These are phyloP conservation scores for Labrus mixtus DNA, from an alignment of 2,113 vertebrate species.

Conservation along the genomic window DNA sequence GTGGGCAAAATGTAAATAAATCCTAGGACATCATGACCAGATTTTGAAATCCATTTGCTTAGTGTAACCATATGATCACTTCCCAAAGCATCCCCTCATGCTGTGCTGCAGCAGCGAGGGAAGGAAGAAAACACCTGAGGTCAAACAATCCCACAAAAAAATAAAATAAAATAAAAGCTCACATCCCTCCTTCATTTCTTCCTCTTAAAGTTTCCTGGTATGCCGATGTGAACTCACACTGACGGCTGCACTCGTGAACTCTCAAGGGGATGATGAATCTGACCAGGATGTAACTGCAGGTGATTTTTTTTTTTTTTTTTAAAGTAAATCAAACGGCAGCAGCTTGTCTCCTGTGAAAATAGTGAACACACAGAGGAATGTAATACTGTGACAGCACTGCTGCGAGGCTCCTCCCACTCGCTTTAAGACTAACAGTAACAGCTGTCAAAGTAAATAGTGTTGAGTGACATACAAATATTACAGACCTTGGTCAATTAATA, in stretches of 20 bases:
- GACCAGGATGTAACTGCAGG: slow-evolving; percentile 30
- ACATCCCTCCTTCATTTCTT: slow-evolving; percentile 27
- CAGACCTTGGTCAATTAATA: slow-evolving; percentile 77
- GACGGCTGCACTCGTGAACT: slow-evolving; percentile 57
- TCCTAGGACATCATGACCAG: slow-evolving; percentile 10
- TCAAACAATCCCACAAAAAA: slow-evolving; percentile 7
- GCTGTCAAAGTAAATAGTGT: slow-evolving; percentile 65
- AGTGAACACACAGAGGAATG: slow-evolving; percentile 49
- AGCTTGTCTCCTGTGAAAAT: slow-evolving; percentile 33
- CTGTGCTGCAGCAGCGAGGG: slow-evolving; percentile 23
- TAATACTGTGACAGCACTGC: slow-evolving; percentile 51
- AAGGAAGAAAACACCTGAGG: slow-evolving; percentile 55
- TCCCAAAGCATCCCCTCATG: neutral
- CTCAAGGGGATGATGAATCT: slow-evolving; percentile 48
- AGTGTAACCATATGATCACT: slow-evolving; percentile 15
- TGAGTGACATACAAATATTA: slow-evolving; percentile 71
- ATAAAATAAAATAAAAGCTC: neutral
- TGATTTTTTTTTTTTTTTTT: slow-evolving; percentile 11
- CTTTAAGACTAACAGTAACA: slow-evolving; percentile 56
- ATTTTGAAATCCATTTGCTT: slow-evolving; percentile 3
- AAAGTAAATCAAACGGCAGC: slow-evolving; percentile 7
- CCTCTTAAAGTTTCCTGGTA: slow-evolving; percentile 52
- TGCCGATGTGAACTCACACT: slow-evolving; percentile 56
- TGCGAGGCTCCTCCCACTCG: slow-evolving; percentile 34
- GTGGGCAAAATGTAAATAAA: slow-evolving; percentile 6